These are phyloP conservation scores for Sparus aurata DNA, from an alignment of 2,797 vertebrate species.

Conservation along the genomic window DNA sequence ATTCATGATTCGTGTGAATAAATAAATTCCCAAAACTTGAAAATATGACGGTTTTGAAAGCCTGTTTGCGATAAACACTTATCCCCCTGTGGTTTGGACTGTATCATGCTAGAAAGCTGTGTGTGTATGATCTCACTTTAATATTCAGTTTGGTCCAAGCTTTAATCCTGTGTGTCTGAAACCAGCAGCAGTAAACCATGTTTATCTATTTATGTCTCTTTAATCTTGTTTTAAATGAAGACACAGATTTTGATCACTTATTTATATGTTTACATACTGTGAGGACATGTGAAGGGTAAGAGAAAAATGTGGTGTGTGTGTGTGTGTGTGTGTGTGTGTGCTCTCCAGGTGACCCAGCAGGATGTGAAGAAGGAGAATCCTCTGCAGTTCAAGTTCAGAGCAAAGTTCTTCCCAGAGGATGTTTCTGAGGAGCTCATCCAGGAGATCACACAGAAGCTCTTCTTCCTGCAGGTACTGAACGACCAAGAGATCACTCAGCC, in stretches of 20 bases:
- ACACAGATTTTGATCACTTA: neutral
- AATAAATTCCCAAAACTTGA: neutral
- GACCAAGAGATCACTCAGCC: too few relatives aligned
- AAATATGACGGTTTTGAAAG: neutral
- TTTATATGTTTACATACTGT: neutral
- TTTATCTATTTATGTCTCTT: neutral
- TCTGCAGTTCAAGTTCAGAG: conserved; percentile 94
- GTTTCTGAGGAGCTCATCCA: conserved; percentile 96
- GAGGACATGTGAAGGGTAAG: neutral
- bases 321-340: neutral
- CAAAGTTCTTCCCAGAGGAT: conserved; percentile 96
- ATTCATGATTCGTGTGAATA: neutral
- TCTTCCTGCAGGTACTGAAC: conserved; percentile 91
- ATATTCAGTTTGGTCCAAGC: conserved; percentile 3
- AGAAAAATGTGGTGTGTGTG: neutral
- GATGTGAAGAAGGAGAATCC: conserved; percentile 96
- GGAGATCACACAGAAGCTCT: conserved; percentile 97
- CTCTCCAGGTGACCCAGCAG: conserved; percentile 91
- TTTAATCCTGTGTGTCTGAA: conserved; percentile 4
- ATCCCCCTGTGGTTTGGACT: neutral
- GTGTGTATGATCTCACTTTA: neutral
- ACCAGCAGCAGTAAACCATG: neutral
- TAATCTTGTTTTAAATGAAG: neutral
- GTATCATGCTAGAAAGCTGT: neutral
- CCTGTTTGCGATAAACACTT: neutral